phyloP scores from a whole-genome alignment of 1,140 invertebrate species.

The Cyclina sinensis region DNA sequence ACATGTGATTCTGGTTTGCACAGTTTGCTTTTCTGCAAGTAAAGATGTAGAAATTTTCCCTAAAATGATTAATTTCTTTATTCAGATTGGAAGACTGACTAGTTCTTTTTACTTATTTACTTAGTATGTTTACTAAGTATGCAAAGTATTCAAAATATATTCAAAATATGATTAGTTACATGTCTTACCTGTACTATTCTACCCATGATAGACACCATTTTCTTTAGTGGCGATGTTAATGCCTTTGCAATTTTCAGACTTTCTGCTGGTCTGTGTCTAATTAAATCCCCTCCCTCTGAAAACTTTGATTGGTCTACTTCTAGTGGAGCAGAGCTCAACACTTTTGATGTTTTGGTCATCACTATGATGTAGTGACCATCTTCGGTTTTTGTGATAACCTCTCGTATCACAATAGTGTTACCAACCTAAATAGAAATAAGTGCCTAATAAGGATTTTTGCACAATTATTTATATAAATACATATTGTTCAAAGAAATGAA shows the following conservation, averaged over 20 bases:
- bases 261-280: neutral
- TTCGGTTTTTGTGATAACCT: constrained; percentile 31
- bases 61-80: constrained; percentile 25
- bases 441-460: constrained; percentile 10
- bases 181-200: constrained; percentile 32
- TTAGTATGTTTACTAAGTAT: neutral
- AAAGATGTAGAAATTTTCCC: constrained; percentile 24
- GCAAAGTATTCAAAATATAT: constrained; percentile 29
- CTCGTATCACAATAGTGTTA: constrained; percentile 2
- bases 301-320: neutral
- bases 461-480: constrained; percentile 30
- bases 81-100: constrained; percentile 21
- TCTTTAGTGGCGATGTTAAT: constrained; percentile 8
- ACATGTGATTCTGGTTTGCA: constrained; percentile 25
- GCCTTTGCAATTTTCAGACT: neutral
- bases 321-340: constrained; percentile 2
- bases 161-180: constrained; percentile 29
- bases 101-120: too few species aligned
- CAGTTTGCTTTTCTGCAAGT: constrained; percentile 26
- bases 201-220: constrained; percentile 1
- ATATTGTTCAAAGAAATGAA: constrained; percentile 29
- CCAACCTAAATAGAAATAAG: constrained; percentile 24
- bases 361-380: constrained; percentile 38
- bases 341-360: constrained; percentile 16
- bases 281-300: constrained; percentile 25